Base-by-base conservation (phyloP, 2,888 invertebrate genomes). In the Aplocera efformata region DNA sequence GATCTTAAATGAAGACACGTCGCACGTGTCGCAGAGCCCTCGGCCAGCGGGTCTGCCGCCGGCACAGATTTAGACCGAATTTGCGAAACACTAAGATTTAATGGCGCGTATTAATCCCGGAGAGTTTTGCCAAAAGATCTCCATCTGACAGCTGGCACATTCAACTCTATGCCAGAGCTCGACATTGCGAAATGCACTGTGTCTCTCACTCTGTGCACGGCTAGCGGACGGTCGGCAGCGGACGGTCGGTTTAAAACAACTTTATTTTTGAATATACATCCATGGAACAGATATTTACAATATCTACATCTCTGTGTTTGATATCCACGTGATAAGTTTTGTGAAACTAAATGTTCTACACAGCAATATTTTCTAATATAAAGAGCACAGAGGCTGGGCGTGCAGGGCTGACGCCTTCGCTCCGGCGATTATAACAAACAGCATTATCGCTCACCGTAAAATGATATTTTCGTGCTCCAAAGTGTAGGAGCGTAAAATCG, bases 401-500 rank as follows among this genome's bases (percentile, higher is more conserved):
- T 7, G 9, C n/a, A n/a, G n/a, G n/a, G n/a, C n/a, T n/a, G n/a
- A 17, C 13, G 3, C 13, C 13, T 3, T 10, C 11, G 10, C 27
- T 11, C 5, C 13, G 23, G 23, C 28, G 36, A 32, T 35, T 21
- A 31, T 38, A 32, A 33, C 46, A 36, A 29, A 21, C 26, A 10
- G 31, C 39, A 48, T 42, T 39, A 40, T 39, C 42, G 47, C 28
- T 35, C 32, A 36, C 23, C 36, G 39, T 40, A 33, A 30, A 47
- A 48, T 40, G 30, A 36, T 42, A 48, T 48, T 48, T 42, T 42
- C 33, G 42, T 31, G 42, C 39, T 48, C 25, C 42, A 40, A 43
- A 43, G 40, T 39, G 48, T 31, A 35, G 31, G 32, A 41, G 35
- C 48, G 41, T 48, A 41, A 45, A 45, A 45, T 42, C 39, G 35